Conservation (phyloP, 2,888 invertebrate species). For the Hesperia comma region DNA sequence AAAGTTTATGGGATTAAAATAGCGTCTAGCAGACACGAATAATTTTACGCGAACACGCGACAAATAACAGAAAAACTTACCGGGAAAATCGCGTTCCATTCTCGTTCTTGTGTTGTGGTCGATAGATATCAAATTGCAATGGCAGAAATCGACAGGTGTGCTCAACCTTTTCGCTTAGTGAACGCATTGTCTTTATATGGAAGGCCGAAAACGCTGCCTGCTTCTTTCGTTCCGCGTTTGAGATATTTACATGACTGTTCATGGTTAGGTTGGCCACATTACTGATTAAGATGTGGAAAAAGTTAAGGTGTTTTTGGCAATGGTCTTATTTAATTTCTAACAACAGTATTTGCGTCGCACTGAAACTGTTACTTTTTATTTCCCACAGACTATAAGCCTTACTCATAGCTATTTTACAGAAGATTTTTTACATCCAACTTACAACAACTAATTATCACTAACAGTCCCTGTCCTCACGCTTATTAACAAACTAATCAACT, state of each 20-base stretch:
- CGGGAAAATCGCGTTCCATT: conserved; percentile 1
- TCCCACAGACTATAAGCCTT: too few species aligned
- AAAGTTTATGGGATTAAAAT: conserved; percentile 33
- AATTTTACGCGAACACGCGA: conserved; percentile 34
- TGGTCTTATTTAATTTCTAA: not conserved
- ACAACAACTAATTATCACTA: too few species aligned
- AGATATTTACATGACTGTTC: conserved; percentile 35
- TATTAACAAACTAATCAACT: too few species aligned
- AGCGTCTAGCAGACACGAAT: conserved; percentile 32
- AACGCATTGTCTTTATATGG: conserved; percentile 31
- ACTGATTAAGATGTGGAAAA: not conserved
- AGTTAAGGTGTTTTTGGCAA: not conserved
- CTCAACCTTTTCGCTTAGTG: conserved; percentile 33
- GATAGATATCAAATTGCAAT: conserved; percentile 28
- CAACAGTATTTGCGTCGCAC: too few species aligned
- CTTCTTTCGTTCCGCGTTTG: conserved; percentile 36
- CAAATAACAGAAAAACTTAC: conserved; percentile 27
- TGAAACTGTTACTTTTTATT: too few species aligned
- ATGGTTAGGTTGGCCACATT: conserved; percentile 19
- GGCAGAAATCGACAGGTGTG: conserved; percentile 24
- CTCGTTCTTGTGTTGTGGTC: conserved; percentile 5
- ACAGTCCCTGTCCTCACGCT: too few species aligned
- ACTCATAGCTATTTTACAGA: too few species aligned
- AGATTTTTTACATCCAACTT: too few species aligned
- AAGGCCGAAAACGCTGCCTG: conserved; percentile 36